phyloP scores from a whole-genome alignment of 2,113 vertebrate genomes.

The Desmodus rotundus region DNA sequence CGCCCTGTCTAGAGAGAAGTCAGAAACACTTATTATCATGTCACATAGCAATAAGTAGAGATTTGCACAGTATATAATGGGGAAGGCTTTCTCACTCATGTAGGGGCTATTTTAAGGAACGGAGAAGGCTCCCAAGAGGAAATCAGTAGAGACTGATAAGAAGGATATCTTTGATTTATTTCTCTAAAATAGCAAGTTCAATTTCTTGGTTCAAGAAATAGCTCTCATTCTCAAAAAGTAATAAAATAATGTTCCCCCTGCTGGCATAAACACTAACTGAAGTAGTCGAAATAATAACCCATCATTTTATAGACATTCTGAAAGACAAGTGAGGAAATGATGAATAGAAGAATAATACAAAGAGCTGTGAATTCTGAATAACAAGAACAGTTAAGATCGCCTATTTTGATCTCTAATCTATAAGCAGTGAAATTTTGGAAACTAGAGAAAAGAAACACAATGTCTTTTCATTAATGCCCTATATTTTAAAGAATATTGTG shows the following conservation, averaged over 20 bases:
- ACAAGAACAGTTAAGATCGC: constrained; percentile 18
- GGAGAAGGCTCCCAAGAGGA: constrained; percentile 13
- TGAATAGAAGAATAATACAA: constrained; percentile 46
- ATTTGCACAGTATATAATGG: neutral
- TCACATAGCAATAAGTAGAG: neutral
- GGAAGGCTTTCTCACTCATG: neutral
- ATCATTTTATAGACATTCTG: constrained; percentile 62
- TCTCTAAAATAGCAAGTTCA: constrained; percentile 66
- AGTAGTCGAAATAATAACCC: constrained; percentile 67
- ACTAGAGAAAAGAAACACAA: constrained; percentile 35
- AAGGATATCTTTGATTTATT: constrained; percentile 53
- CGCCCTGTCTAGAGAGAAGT: neutral
- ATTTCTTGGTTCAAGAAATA: constrained; percentile 70
- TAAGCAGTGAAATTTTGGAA: constrained; percentile 38
- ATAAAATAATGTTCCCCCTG: constrained; percentile 69
- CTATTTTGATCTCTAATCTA: constrained; percentile 54
- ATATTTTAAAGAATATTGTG: constrained; percentile 19
- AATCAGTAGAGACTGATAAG: constrained; percentile 35
- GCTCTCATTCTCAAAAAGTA: constrained; percentile 72
- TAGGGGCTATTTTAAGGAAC: neutral
- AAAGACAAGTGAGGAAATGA: constrained; percentile 60
- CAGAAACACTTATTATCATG: neutral
- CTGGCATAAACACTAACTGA: constrained; percentile 62
- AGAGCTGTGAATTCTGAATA: constrained; percentile 52
- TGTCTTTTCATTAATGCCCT: constrained; percentile 31